phyloP scores from a whole-genome alignment of 2,888 invertebrate genomes.

The Apodemia mormo region DNA sequence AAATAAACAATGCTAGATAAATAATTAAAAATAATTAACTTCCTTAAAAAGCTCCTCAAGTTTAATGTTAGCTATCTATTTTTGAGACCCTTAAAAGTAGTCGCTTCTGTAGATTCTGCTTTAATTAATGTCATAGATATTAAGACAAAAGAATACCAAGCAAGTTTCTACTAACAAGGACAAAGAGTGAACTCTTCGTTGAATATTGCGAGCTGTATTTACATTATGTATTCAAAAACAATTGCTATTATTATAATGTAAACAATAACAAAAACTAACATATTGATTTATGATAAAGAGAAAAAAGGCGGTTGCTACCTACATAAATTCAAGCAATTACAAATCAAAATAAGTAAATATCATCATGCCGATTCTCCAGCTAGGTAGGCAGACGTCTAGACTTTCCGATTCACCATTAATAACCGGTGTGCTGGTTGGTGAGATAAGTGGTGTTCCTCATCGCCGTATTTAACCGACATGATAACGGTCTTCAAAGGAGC shows the following conservation, averaged over 20 bases:
- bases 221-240: conserved; percentile 27
- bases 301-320: too few species aligned
- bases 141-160: conserved; percentile 32
- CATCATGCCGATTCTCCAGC: too few species aligned
- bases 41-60: conserved; percentile 18
- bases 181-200: conserved; percentile 33
- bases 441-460: too few species aligned
- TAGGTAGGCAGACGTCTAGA: too few species aligned
- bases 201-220: conserved; percentile 27
- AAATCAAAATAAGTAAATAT: too few species aligned
- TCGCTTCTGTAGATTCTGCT: conserved; percentile 33
- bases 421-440: too few species aligned
- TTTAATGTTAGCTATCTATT: conserved; percentile 26
- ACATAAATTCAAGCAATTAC: too few species aligned
- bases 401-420: too few species aligned
- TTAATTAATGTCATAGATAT: conserved; percentile 37
- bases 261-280: too few species aligned
- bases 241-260: background rate
- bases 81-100: conserved; percentile 27
- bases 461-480: too few species aligned
- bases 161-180: conserved; percentile 32
- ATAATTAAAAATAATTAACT: conserved; percentile 24
- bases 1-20: conserved; percentile 16
- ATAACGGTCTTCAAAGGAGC: too few species aligned
- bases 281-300: too few species aligned